These are phyloP conservation scores for Acromyrmex charruanus DNA, from an alignment of 1,140 invertebrate genomes.

Conservation along the genomic window DNA sequence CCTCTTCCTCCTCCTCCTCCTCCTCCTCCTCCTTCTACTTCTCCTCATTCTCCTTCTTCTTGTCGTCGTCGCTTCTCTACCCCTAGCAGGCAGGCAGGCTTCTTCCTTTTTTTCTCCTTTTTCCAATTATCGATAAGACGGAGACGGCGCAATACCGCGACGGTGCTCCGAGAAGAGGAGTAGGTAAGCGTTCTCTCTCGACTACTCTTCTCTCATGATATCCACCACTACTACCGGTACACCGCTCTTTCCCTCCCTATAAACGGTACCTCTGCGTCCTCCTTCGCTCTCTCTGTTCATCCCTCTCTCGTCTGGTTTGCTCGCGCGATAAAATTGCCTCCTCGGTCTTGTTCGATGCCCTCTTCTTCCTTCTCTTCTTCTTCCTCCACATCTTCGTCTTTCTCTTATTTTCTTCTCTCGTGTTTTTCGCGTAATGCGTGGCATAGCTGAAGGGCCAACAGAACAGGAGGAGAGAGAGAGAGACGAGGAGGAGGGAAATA, in stretches of 20 bases:
- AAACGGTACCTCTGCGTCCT: constrained; percentile 63
- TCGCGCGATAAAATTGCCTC: constrained; percentile 80
- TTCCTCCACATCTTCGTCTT: constrained; percentile 39
- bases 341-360: constrained; percentile 72
- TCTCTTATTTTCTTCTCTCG: constrained; percentile 40
- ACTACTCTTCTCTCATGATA: constrained; percentile 59
- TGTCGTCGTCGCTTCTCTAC: constrained; percentile 35
- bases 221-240: constrained; percentile 54
- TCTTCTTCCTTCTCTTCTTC: constrained; percentile 62
- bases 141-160: constrained; percentile 80
- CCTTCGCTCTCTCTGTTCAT: constrained; percentile 49
- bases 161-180: constrained; percentile 44
- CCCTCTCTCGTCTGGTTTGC: constrained; percentile 60
- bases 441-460: constrained; percentile 46
- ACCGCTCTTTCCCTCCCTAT: constrained; percentile 28
- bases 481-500: constrained; percentile 24
- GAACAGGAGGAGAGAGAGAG: constrained; percentile 12
- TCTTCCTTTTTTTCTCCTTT: constrained; percentile 75
- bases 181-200: constrained; percentile 63
- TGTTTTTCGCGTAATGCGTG: constrained; percentile 69
- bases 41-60: constrained; percentile 24
- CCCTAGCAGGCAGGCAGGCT: constrained; percentile 29
- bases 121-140: constrained; percentile 84
- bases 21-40: constrained; percentile 42
- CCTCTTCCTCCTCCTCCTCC: constrained; percentile 41